A percentile compares a stretch with the other conserved stretches of the same genome.
These are phyloP conservation scores for Salminus brasiliensis DNA, from an alignment of 2,113 vertebrate genomes.

Conservation along the genomic window DNA sequence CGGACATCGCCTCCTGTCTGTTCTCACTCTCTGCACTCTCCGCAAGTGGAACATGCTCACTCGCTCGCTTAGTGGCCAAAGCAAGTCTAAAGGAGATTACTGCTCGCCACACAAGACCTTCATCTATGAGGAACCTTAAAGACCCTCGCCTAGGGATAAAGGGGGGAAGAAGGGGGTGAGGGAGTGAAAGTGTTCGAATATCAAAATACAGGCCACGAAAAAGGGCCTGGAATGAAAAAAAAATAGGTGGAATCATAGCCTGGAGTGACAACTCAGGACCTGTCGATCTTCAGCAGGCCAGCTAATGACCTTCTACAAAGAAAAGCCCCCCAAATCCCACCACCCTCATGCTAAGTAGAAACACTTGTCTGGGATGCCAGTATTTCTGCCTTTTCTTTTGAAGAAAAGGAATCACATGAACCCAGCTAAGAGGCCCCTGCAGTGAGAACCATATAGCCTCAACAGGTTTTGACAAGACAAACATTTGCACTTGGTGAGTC, in stretches of 20 bases:
- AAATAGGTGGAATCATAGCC: constrained; percentile 13
- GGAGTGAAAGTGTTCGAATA: neutral
- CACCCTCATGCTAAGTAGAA: neutral
- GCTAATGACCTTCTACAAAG: constrained; percentile 36
- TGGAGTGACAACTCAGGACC: constrained; percentile 22
- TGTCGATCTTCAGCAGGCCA: constrained; percentile 3
- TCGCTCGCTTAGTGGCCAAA: neutral
- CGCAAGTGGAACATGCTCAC: neutral
- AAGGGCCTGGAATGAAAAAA: neutral
- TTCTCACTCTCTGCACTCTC: neutral
- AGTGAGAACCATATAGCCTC: neutral
- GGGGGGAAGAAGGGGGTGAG: neutral
- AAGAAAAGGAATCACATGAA: neutral
- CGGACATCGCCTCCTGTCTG: neutral
- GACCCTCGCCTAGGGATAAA: neutral
- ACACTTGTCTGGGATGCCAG: neutral
- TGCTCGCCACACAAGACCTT: neutral
- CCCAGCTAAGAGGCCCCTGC: neutral
- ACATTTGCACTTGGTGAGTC: neutral
- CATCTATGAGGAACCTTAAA: constrained; percentile 5
- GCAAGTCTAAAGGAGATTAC: neutral
- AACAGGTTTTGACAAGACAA: constrained; percentile 12
- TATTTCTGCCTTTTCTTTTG: constrained; percentile 12
- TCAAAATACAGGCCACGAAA: constrained; percentile 5
- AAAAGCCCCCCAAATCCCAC: constrained; percentile 3